A percentile compares a stretch with the other conserved stretches of the same genome.
phyloP scores from a whole-genome alignment of 2,888 invertebrate species.

The Drosophila sordidapex region DNA sequence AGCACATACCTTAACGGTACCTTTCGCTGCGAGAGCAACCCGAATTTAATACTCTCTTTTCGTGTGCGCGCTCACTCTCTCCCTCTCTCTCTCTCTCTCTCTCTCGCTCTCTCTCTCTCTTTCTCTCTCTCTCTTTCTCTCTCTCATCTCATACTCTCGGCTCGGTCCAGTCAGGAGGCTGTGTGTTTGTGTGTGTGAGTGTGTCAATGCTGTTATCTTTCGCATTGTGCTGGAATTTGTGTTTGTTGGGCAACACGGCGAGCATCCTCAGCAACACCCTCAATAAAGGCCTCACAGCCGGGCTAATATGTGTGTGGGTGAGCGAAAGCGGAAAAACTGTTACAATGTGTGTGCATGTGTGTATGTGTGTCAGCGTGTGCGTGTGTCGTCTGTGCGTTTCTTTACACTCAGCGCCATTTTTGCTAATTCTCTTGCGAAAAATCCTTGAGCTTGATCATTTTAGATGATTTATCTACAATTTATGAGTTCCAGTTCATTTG shows the following conservation, averaged over 20 bases:
- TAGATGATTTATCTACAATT: background rate
- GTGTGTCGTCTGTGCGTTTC: slow-evolving; percentile 15
- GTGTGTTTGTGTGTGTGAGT: slow-evolving; percentile 13
- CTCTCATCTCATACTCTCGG: slow-evolving; percentile 1
- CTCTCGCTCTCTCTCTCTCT: background rate
- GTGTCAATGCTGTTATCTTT: slow-evolving; percentile 66
- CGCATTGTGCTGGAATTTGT: slow-evolving; percentile 75
- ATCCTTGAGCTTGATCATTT: background rate
- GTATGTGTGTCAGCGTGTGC: slow-evolving; percentile 15
- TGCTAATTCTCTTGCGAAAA: background rate
- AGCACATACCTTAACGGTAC: slow-evolving; percentile 74
- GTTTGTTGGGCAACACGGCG: slow-evolving; percentile 77
- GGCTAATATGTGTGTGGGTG: slow-evolving; percentile 46
- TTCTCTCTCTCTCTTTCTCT: background rate
- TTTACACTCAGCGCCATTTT: slow-evolving; percentile 36
- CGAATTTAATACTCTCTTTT: slow-evolving; percentile 5
- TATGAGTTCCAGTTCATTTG: background rate
- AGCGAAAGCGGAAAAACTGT: slow-evolving; percentile 64
- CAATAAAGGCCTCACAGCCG: slow-evolving; percentile 58
- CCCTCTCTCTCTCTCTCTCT: background rate
- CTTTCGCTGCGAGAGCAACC: slow-evolving; percentile 40
- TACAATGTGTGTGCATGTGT: slow-evolving; percentile 38
- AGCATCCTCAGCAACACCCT: slow-evolving; percentile 77
- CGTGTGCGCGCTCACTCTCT: slow-evolving; percentile 2
- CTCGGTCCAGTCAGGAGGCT: slow-evolving; percentile 46